Evolutionary conservation across 2,797 vertebrate species (phyloP).

Genomic region (Malurus leucopterus): DNA sequence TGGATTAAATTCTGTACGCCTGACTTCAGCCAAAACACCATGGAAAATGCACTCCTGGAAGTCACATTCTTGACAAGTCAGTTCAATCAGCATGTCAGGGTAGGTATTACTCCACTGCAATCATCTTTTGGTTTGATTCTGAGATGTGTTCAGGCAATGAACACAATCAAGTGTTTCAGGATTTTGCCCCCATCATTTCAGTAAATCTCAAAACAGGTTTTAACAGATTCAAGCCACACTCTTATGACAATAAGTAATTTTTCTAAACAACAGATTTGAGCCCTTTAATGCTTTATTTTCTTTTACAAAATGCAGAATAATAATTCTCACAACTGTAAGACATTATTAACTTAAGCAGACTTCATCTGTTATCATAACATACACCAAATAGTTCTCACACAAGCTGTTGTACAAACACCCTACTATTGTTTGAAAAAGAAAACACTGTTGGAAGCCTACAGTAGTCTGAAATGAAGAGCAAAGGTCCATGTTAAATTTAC

Average conservation of each 20-base stretch:
- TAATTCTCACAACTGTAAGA: background rate
- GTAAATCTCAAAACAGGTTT: background rate
- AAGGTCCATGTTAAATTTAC: background rate
- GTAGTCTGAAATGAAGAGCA: background rate
- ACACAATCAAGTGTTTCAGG: background rate
- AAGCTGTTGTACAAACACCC: background rate
- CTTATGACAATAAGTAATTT: background rate
- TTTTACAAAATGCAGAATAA: background rate
- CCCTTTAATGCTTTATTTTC: background rate
- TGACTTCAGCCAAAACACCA: background rate
- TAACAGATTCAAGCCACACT: background rate
- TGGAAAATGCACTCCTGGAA: background rate
- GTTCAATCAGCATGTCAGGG: background rate
- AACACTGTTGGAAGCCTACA: background rate
- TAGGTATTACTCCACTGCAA: background rate
- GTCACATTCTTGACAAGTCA: background rate
- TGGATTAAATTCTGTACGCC: background rate
- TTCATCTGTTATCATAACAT: background rate
- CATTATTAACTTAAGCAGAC: background rate
- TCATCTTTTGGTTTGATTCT: background rate
- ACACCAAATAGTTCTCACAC: background rate
- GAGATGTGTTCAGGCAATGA: background rate
- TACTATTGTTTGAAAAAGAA: background rate
- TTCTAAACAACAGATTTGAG: background rate
- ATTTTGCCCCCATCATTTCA: background rate